These are phyloP conservation scores for Ophioninae sp. DNA, from an alignment of 2,888 invertebrate species.

Conservation along the genomic window DNA sequence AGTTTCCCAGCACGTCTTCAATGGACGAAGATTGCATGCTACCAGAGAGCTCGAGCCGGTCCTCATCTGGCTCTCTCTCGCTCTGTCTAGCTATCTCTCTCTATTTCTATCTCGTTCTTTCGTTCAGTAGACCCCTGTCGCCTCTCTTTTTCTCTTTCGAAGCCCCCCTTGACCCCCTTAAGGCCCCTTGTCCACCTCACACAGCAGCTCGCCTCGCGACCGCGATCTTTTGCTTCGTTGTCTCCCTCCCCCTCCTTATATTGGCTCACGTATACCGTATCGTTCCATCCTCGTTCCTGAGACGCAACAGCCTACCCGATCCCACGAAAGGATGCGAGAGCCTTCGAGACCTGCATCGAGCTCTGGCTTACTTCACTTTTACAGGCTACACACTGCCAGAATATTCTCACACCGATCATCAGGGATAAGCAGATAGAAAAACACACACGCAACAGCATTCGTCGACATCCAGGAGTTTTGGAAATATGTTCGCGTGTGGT, in stretches of 20 bases:
- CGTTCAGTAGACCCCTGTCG: slow-evolving; percentile 39
- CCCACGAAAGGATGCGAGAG: slow-evolving; percentile 58
- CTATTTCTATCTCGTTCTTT: slow-evolving; percentile 32
- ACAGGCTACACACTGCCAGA: slow-evolving; percentile 43
- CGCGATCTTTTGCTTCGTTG: slow-evolving; percentile 59
- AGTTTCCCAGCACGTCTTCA: slow-evolving; percentile 81
- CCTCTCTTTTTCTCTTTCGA: slow-evolving; percentile 55
- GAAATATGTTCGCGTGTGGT: slow-evolving; percentile 32
- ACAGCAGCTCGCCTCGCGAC: slow-evolving; percentile 52
- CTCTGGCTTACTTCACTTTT: slow-evolving; percentile 48
- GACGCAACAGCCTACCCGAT: slow-evolving; percentile 60
- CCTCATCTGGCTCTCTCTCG: slow-evolving; percentile 64
- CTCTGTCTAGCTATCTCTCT: slow-evolving; percentile 57
- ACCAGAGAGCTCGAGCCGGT: slow-evolving; percentile 76
- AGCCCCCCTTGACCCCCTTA: slow-evolving; percentile 57
- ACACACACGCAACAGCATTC: neutral
- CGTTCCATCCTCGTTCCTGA: slow-evolving; percentile 61
- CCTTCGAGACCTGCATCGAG: slow-evolving; percentile 41
- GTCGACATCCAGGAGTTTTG: neutral
- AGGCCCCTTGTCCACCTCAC: slow-evolving; percentile 56
- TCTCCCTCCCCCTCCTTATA: slow-evolving; percentile 44
- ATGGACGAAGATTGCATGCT: slow-evolving; percentile 81
- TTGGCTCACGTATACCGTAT: slow-evolving; percentile 50
- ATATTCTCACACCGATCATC: slow-evolving; percentile 17
- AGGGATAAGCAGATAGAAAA: neutral